phyloP scores from a whole-genome alignment of 2,797 vertebrate genomes.

The Telmatherina bonti region DNA sequence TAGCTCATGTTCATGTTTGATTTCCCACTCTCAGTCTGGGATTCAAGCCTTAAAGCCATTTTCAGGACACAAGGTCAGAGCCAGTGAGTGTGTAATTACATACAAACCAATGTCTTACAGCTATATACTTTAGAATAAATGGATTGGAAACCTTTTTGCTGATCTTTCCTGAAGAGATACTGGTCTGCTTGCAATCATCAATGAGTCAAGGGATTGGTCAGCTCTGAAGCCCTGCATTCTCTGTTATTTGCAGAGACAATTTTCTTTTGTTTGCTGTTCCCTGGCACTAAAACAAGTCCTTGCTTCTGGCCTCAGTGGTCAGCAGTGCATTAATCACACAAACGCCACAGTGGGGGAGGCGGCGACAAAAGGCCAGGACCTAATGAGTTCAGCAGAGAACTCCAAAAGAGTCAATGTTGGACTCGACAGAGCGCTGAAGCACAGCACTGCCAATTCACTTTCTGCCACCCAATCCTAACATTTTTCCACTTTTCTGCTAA shows the following conservation, averaged over 20 bases:
- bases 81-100: constrained; percentile 71
- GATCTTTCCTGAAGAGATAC: constrained; percentile 51
- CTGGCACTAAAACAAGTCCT: constrained; percentile 75
- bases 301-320: constrained; percentile 65
- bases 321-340: constrained; percentile 79
- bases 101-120: constrained; percentile 61
- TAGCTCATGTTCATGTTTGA: constrained; percentile 59
- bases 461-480: constrained; percentile 61
- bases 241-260: constrained; percentile 68
- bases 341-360: constrained; percentile 62
- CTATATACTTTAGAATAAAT: constrained; percentile 52
- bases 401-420: constrained; percentile 55
- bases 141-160: constrained; percentile 54
- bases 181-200: constrained; percentile 44
- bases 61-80: constrained; percentile 66
- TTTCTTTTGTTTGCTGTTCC: constrained; percentile 75
- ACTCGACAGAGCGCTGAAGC: constrained; percentile 49
- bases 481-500: constrained; percentile 70
- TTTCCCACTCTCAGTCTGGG: constrained; percentile 48
- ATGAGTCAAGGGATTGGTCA: constrained; percentile 40
- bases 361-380: constrained; percentile 71
- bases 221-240: constrained; percentile 48
- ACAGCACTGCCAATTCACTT: constrained; percentile 53
- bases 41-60: constrained; percentile 56
- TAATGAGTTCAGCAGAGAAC: constrained; percentile 74